Conservation (phyloP, 2,113 vertebrate species). For the Peromyscus leucopus region DNA sequence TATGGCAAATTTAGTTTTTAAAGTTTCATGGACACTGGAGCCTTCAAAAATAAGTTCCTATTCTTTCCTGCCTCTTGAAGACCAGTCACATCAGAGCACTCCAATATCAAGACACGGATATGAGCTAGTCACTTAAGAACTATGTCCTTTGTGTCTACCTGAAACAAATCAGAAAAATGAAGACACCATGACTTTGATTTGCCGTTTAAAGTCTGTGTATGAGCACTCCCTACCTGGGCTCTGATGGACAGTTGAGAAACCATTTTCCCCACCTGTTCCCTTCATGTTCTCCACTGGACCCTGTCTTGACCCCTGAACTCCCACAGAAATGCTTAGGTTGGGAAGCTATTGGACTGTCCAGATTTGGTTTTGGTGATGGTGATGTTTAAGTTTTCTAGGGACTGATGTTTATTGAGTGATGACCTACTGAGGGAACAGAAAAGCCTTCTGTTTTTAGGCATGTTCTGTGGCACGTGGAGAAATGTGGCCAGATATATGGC, state of each 20-base stretch:
- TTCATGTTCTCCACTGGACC: not conserved
- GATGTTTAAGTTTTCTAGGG: not conserved
- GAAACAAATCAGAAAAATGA: not conserved
- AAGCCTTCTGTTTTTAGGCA: not conserved
- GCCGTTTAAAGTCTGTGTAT: not conserved
- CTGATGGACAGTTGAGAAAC: not conserved
- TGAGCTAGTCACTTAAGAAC: not conserved
- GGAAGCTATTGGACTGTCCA: not conserved
- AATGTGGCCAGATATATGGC: not conserved
- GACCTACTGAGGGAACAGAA: not conserved
- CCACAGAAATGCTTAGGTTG: not conserved
- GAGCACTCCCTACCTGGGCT: not conserved
- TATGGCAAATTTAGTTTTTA: not conserved
- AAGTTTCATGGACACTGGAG: not conserved
- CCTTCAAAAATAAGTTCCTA: not conserved
- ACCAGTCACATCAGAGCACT: not conserved
- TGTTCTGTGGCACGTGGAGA: not conserved
- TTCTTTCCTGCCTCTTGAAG: not conserved
- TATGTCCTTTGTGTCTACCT: not conserved
- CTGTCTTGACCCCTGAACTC: not conserved
- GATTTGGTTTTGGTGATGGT: slow-evolving; percentile 1
- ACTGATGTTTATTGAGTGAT: not conserved
- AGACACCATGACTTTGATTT: not conserved
- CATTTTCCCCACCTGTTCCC: not conserved
- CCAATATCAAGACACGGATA: not conserved